phyloP scores from a whole-genome alignment of 2,888 invertebrate species.

The Sericinus montela region DNA sequence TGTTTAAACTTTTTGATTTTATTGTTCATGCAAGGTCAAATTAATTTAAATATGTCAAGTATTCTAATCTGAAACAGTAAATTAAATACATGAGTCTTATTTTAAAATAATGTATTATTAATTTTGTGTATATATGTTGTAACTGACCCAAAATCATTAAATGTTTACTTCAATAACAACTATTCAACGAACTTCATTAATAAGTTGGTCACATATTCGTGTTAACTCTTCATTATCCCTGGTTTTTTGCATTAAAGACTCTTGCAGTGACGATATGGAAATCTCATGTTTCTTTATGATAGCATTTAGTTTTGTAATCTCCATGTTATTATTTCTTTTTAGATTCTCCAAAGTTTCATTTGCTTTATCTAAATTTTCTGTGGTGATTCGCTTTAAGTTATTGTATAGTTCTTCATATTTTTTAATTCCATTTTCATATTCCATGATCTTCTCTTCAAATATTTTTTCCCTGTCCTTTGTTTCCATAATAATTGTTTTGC shows the following conservation, averaged over 20 bases:
- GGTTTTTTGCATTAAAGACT: conserved; percentile 90
- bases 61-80: no score
- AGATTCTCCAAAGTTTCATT: conserved; percentile 89
- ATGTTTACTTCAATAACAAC: background rate
- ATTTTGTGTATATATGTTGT: background rate
- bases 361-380: conserved; percentile 84
- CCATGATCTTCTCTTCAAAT: conserved; percentile 82
- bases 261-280: conserved; percentile 88
- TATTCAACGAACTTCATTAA: conserved; percentile 72
- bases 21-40: no score
- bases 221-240: conserved; percentile 94
- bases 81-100: no score
- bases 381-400: conserved; percentile 90
- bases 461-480: conserved; percentile 82
- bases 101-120: no score
- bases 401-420: conserved; percentile 90
- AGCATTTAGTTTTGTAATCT: conserved; percentile 90
- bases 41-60: no score
- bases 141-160: background rate
- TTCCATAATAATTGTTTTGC: conserved; percentile 76
- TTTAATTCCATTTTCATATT: conserved; percentile 84
- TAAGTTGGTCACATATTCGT: conserved; percentile 95
- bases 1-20: no score
- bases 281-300: conserved; percentile 93
- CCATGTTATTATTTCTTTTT: conserved; percentile 85